Evolutionary conservation across 2,888 invertebrate species (phyloP).

Genomic region (Lepetodrilus schrolli): DNA sequence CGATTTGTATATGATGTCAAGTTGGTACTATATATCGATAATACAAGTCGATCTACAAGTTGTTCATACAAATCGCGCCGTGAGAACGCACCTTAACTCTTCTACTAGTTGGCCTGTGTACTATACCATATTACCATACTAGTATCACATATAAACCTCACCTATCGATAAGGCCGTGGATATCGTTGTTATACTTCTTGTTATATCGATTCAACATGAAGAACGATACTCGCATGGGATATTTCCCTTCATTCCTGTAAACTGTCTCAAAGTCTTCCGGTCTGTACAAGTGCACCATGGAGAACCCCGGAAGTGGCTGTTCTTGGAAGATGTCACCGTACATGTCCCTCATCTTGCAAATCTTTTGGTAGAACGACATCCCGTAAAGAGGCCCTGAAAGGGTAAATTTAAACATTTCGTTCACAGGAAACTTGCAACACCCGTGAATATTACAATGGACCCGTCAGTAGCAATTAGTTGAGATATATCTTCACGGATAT

Average conservation of each 20-base stretch:
- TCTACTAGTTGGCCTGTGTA: too few species aligned
- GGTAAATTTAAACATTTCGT: not conserved
- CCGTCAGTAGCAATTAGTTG: too few species aligned
- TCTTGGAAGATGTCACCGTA: slow-evolving; percentile 59
- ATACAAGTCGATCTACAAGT: too few species aligned
- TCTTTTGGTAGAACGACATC: slow-evolving; percentile 32
- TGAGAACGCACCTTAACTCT: too few species aligned
- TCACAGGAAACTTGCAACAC: not conserved
- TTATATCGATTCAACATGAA: slow-evolving; percentile 45
- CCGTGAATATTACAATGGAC: not conserved
- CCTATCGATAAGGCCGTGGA: slow-evolving; percentile 50
- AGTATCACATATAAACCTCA: too few species aligned
- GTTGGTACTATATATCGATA: too few species aligned
- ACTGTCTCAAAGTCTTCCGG: slow-evolving; percentile 54
- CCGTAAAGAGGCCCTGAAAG: slow-evolving; percentile 42
- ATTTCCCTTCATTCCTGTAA: slow-evolving; percentile 52
- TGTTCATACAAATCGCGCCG: too few species aligned
- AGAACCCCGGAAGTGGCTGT: slow-evolving; percentile 68
- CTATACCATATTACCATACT: too few species aligned
- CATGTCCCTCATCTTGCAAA: slow-evolving; percentile 28
- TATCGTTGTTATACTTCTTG: slow-evolving; percentile 37
- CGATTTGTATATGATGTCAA: too few species aligned
- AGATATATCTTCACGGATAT: too few species aligned
- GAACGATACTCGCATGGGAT: slow-evolving; percentile 50
- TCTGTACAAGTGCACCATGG: slow-evolving; percentile 71